phyloP scores from a whole-genome alignment of 2,888 invertebrate genomes.

The Oligia fasciuncula region DNA sequence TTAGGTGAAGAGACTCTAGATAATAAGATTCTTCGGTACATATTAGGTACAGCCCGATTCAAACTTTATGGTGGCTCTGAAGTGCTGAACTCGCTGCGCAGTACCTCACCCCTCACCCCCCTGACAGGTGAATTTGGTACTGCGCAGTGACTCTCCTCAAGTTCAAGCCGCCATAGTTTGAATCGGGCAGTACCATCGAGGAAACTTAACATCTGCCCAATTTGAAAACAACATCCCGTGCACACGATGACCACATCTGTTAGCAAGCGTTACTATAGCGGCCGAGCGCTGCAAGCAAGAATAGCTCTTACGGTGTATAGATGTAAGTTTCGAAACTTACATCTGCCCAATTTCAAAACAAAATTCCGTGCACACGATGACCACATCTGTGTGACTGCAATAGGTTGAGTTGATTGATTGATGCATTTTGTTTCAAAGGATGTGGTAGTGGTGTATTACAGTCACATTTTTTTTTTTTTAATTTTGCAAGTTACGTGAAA shows the following conservation, averaged over 20 bases:
- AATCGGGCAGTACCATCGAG: not conserved
- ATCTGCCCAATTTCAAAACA: too few relatives aligned
- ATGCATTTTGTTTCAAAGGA: not conserved
- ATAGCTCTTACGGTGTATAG: too few relatives aligned
- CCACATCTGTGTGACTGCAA: not conserved
- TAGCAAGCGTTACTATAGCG: too few relatives aligned
- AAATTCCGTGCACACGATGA: too few relatives aligned
- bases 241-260: too few relatives aligned
- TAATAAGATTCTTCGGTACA: not conserved
- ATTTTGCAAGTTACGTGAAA: too few relatives aligned
- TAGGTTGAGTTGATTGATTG: not conserved
- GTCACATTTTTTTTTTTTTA: too few relatives aligned
- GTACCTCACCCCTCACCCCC: not conserved
- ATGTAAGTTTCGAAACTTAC: too few relatives aligned
- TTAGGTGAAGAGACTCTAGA: slow-evolving; percentile 19
- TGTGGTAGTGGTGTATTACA: not conserved
- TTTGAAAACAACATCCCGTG: too few relatives aligned
- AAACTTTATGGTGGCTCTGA: not conserved
- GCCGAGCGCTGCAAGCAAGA: too few relatives aligned
- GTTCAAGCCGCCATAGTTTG: not conserved
- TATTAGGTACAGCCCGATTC: not conserved
- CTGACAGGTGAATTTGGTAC: not conserved
- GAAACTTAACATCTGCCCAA: too few relatives aligned
- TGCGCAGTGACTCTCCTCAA: not conserved
- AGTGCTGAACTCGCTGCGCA: not conserved